A percentile compares a stretch with the other conserved stretches of the same genome.
phyloP scores from a whole-genome alignment of 2,797 vertebrate species.

The Molossus molossus region DNA sequence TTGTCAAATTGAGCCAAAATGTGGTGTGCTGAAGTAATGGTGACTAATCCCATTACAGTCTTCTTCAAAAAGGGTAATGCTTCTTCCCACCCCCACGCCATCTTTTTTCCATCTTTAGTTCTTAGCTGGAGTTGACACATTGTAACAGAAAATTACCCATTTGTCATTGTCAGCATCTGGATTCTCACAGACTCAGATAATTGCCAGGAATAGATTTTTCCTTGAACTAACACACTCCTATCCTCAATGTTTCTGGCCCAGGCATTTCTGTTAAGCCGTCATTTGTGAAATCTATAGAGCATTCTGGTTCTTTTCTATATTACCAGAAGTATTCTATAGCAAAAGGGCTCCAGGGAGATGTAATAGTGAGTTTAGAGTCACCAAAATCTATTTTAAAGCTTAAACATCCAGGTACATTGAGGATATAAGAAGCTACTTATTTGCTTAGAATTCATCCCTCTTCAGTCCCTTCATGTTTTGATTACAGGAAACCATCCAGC shows the following conservation, averaged over 20 bases:
- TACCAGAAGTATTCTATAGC: neutral
- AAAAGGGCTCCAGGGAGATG: neutral
- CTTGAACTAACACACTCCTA: constrained; percentile 44
- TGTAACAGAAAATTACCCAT: constrained; percentile 72
- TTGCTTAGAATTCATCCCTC: neutral
- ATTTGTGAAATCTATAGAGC: constrained; percentile 47
- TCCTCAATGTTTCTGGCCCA: constrained; percentile 48
- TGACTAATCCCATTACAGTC: constrained; percentile 77
- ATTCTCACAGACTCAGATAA: constrained; percentile 75
- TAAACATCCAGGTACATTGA: constrained; percentile 39
- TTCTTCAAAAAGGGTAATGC: constrained; percentile 70
- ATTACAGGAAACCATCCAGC: constrained; percentile 69
- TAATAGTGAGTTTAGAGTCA: constrained; percentile 3
- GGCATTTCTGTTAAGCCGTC: constrained; percentile 4
- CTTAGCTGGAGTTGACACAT: constrained; percentile 73
- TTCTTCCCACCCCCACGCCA: neutral
- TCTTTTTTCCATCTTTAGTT: constrained; percentile 75
- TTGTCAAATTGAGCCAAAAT: constrained; percentile 77
- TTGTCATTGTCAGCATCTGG: constrained; percentile 79
- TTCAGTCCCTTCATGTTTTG: constrained; percentile 36
- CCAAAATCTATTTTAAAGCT: constrained; percentile 60
- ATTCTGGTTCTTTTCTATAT: constrained; percentile 49
- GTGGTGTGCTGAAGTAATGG: constrained; percentile 73
- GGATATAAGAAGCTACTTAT: constrained; percentile 36
- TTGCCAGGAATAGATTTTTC: constrained; percentile 77